Evolutionary conservation across 2,113 vertebrate species (phyloP).

Genomic region (Syrrhaptes paradoxus): DNA sequence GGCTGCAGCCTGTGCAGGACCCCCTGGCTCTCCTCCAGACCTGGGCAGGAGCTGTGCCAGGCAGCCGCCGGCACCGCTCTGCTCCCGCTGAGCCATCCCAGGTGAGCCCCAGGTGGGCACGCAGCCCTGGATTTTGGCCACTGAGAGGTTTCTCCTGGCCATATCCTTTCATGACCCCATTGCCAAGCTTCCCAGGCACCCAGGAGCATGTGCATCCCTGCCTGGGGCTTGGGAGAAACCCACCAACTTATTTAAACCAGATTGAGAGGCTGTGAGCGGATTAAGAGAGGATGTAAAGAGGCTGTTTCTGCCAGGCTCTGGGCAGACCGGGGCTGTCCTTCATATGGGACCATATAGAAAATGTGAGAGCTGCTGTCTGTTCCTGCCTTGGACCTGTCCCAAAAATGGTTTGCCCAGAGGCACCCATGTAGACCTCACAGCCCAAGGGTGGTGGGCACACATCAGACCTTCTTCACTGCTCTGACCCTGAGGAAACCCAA

Average conservation of each 20-base stretch:
- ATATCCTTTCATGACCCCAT: slow-evolving; percentile 8
- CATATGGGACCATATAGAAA: neutral
- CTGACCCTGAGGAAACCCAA: neutral
- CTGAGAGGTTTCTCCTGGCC: neutral
- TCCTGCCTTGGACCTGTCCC: neutral
- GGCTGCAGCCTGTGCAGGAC: neutral
- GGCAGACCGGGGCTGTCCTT: neutral
- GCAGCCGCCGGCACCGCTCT: neutral
- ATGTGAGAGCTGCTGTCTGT: neutral
- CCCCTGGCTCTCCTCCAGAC: neutral
- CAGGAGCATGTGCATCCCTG: neutral
- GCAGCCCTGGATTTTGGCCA: neutral
- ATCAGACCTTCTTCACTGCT: neutral
- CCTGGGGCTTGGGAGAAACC: neutral
- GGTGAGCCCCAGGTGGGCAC: neutral
- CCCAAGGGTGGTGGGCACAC: neutral
- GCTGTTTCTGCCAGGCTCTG: neutral
- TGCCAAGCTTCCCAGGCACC: neutral
- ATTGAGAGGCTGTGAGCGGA: neutral
- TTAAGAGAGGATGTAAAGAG: slow-evolving; percentile 3
- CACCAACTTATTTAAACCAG: neutral
- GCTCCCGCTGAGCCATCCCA: neutral
- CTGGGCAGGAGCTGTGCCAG: neutral
- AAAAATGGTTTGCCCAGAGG: accelerated
- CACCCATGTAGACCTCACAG: neutral